Evolutionary conservation across 1,140 invertebrate species (phyloP), one percentile per base, ranked within the genome.

Genomic region (Dinoponera quadriceps): DNA sequence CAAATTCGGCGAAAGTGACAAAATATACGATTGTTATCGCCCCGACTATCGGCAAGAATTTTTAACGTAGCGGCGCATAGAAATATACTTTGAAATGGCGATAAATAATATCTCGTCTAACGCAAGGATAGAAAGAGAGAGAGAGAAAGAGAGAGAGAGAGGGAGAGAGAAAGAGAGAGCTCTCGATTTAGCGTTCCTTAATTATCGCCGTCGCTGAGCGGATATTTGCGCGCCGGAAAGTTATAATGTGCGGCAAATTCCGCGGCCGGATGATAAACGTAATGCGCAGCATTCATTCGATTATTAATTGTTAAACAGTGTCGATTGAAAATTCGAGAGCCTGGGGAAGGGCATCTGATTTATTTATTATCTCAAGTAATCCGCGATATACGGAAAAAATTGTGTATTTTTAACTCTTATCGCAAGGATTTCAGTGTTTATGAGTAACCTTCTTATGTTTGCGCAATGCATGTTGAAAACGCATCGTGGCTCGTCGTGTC

Each of bases 81-180:
- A 80, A 78, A 78, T 78, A 3, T 78, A 78, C 20, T 69, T 57
- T 18, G 18, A 57, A 29, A 18, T 29, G 18, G 5, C 18, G 33
- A 68, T 68, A 57, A 78, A 48, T 20, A 55, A 65, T 77, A n/a
- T n/a, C 25, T 16, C 5, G 18, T 44, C 44, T 78, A 68, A 78
- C 57, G 14, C 49, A n/a, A n/a, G n/a, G n/a, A n/a, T n/a, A n/a
- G n/a, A n/a, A n/a, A n/a, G n/a, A n/a, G n/a, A n/a, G n/a, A n/a
- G n/a, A n/a, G n/a, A n/a, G n/a, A n/a, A n/a, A n/a, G n/a, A n/a
- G n/a, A n/a, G n/a, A n/a, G n/a, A n/a, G n/a, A n/a, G n/a, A n/a
- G n/a, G n/a, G n/a, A n/a, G n/a, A n/a, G n/a, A n/a, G n/a, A n/a
- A n/a, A n/a, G n/a, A n/a, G n/a, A n/a, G 69, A 69, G 65, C 18